Evolutionary conservation across 2,888 invertebrate genomes (phyloP).

Genomic region (Serripes groenlandicus): DNA sequence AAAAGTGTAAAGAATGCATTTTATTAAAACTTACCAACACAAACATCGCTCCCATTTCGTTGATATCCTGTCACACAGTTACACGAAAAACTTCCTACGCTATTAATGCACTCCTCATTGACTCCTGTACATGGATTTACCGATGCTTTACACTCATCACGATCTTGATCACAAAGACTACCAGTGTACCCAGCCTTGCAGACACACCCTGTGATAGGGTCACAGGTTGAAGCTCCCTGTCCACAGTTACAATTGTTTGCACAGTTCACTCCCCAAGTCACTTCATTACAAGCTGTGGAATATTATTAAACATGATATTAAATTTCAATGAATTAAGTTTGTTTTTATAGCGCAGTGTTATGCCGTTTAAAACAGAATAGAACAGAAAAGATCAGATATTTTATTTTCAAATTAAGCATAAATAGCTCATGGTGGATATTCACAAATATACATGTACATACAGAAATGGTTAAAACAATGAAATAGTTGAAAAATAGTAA

Average conservation of each 20-base stretch:
- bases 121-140: slow-evolving; percentile 53
- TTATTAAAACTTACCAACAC: slow-evolving; percentile 33
- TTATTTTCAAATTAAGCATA: too few species aligned
- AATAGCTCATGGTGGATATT: too few species aligned
- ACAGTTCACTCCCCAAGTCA: slow-evolving; percentile 62
- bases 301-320: too few species aligned
- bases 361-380: too few species aligned
- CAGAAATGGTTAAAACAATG: too few species aligned
- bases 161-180: slow-evolving; percentile 59
- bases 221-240: slow-evolving; percentile 53
- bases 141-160: slow-evolving; percentile 60
- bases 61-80: slow-evolving; percentile 64
- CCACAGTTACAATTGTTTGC: slow-evolving; percentile 65
- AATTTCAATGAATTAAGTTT: too few species aligned
- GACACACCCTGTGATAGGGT: slow-evolving; percentile 61
- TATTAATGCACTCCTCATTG: slow-evolving; percentile 61
- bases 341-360: too few species aligned
- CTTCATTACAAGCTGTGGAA: slow-evolving; percentile 65
- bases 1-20: too few species aligned
- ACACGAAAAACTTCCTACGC: slow-evolving; percentile 63
- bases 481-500: too few species aligned
- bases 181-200: slow-evolving; percentile 67
- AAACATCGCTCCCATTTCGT: neutral
- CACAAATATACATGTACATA: too few species aligned
- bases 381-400: too few species aligned